Percentiles rank a stretch among this genome's conserved stretches.
Evolutionary conservation across 2,797 vertebrate species (phyloP).

Genomic region (Anableps anableps): DNA sequence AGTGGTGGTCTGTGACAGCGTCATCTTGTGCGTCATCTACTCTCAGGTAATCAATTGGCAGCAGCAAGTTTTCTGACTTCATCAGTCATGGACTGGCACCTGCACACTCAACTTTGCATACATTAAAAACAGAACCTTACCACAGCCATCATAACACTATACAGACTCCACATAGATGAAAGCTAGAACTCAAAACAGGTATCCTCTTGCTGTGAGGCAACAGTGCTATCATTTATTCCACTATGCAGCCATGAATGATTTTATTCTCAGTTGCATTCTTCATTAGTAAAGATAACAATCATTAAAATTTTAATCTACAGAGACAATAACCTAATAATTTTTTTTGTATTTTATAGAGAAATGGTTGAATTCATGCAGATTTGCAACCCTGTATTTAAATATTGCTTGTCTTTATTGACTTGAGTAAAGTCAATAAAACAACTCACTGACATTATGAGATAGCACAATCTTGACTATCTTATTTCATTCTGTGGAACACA

Average conservation of each 20-base stretch:
- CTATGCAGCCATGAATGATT: too few species aligned
- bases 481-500: too few species aligned
- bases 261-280: not conserved
- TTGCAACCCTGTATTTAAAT: not conserved
- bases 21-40: not conserved
- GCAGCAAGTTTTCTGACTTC: not conserved
- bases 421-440: not conserved
- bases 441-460: not conserved
- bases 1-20: not conserved
- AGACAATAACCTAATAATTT: not conserved
- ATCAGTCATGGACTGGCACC: not conserved
- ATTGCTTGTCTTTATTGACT: not conserved
- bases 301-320: not conserved
- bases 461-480: not conserved
- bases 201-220: not conserved
- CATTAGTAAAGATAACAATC: not conserved
- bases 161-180: not conserved
- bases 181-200: not conserved
- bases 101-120: not conserved
- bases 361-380: not conserved
- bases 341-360: not conserved
- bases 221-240: not conserved
- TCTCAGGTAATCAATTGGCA: not conserved
- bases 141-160: not conserved
- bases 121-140: not conserved